Evolutionary conservation across 2,797 vertebrate genomes (phyloP), one percentile per base, ranked within the genome.

Genomic region (Eurystomus glaucurus): DNA sequence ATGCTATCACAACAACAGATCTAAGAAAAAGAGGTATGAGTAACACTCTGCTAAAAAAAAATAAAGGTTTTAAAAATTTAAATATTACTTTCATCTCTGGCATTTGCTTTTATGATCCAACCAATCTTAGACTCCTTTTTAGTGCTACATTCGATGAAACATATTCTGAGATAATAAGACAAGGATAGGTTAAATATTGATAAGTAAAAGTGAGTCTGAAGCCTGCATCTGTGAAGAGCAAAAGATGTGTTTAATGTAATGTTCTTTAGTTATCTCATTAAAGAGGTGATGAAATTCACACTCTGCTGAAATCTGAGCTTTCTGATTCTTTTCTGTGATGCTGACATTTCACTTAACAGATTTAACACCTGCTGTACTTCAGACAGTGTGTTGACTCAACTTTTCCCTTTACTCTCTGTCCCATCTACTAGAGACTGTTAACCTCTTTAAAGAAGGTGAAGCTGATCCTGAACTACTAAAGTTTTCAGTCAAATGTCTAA

Each of bases 21-120:
- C 15, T 2, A 82, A 71, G 39, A 54, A 48, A 51, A 81, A 90
- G 39, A 62, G 4, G 1, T 21, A 9, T 41, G 11, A 82, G 46
- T 58, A 85, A 2, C 7, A 35, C 3, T 48, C 71, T 26, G 4
- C 33, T 41, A 10, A 22, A 90, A 77, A n/a, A n/a, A 11, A 46
- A 43, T 31, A 11, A 3, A 0, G 0, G 0, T n/a, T 45, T 41
- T 43, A 10, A 29, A 43, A 50, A 35, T 48, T 66, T 6, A 77
- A 20, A 55, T 84, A 61, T 41, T 60, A 41, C 3, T 72, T 88
- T 88, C 68, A 8, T 72, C 14, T 58, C 26, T 58, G 20, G 4
- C 2, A 45, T 68, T 90, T 90, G 13, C 14, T 88, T 61, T 88
- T 39, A 37, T 81, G 26, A 43, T 66, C 22, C 8, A 50, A 9